Base-by-base conservation (phyloP, 2,113 vertebrate genomes). In the Talpa occidentalis region DNA sequence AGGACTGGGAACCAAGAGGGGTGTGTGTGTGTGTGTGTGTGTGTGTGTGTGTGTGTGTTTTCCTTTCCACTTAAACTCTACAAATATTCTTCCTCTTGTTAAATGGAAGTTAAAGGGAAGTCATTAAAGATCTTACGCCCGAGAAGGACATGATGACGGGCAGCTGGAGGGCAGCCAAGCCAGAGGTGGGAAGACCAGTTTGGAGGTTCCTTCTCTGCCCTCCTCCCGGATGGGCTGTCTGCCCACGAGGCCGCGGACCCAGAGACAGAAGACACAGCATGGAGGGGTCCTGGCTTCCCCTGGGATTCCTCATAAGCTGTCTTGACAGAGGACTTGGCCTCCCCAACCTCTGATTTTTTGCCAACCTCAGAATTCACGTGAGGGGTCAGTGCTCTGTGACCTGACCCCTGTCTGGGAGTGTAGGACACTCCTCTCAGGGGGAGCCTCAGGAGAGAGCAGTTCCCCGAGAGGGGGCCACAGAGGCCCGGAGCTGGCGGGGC, bases 91-190 rank as follows among this genome's bases (percentile, higher is more conserved):
- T 94, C 72, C 77, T 78, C 84, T 92, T 94, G 87, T 92, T 88
- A 95, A 96, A 44, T 14, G 49, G 80, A 96, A 67, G 72, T 77
- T 88, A 96, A 96, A 94, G 85, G 93, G 95, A 97, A 96, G 67
- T 95, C 84, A 77, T 96, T 86, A 94, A 96, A 94, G 90, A 96
- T 88, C 79, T 84, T 78, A 81, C 83, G 90, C 21, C 4, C 89
- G 47, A 84, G 77, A 52, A 37, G 56, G 67, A 90, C 60, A 28
- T 17, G 89, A 37, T 80, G 77, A 74, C 62, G 52, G 66, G 42
- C 60, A 67, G 32, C 87, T 90, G 94, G 96, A 90, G 26, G 17
- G 42, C 78, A 35, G 94, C 92, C 95, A 96, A 22, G 17, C n/a
- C 17, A 5, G 79, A 83, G 78, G 54, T 54, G n/a, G 56, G 44